Conservation (phyloP, 2,113 vertebrate species). For the Cyanocitta stelleri region DNA sequence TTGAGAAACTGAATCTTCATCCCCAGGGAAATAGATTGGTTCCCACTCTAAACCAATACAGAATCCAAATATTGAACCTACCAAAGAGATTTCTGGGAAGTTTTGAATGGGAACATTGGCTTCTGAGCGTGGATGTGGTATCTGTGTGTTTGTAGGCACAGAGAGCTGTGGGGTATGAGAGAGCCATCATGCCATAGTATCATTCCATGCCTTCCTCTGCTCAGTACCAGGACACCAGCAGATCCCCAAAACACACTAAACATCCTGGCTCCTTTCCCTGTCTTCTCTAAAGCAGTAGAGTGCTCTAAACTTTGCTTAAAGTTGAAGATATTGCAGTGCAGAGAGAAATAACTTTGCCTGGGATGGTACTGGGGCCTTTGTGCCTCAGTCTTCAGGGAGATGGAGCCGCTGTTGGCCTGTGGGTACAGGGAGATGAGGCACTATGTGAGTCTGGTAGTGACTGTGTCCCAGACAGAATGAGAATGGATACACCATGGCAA, state of each 20-base stretch:
- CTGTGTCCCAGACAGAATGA: neutral
- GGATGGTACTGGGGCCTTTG: neutral
- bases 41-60: neutral
- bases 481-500: neutral
- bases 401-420: neutral
- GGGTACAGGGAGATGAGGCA: neutral
- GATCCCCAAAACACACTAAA: neutral
- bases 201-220: neutral
- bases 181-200: fast-evolving
- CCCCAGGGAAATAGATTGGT: neutral
- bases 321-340: neutral
- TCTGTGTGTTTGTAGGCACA: neutral
- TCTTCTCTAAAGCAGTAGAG: neutral
- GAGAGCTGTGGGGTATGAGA: neutral
- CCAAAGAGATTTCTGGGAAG: neutral
- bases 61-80: neutral
- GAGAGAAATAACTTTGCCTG: neutral
- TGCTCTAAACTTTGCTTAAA: neutral
- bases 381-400: neutral
- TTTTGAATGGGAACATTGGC: neutral
- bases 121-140: neutral
- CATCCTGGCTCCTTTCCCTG: neutral
- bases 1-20: neutral
- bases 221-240: neutral
- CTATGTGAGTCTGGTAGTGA: fast-evolving